Base-by-base conservation (phyloP, 1,140 invertebrate species). In the Sinella curviseta region DNA sequence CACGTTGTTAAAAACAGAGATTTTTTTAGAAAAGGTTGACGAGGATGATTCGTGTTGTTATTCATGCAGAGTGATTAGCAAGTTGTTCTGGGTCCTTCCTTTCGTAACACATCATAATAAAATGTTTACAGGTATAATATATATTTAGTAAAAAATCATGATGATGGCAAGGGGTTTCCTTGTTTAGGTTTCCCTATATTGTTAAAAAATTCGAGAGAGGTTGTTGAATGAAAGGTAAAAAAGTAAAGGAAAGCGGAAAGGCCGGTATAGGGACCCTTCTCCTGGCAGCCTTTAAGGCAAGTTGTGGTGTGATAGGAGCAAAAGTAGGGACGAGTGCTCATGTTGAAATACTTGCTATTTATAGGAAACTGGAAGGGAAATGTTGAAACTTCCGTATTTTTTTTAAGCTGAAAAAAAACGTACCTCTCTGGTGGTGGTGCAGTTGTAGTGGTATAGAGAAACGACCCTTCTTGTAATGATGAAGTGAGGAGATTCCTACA, bases 1-100 rank as follows among this genome's bases (percentile, higher is more conserved):
- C 8, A 20, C 39, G 20, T 20, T 81, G 75, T 60, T 33, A 55
- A 79, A 48, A 75, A 78, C 65, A 81, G 78, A 78, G 73, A 36
- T 48, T 70, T 30, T 8, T 20, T 48, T 12, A 48, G 20, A 48
- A 48, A 48, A 48, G 39, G 20, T 48, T 48, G 8, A 8, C 20
- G 39, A 48, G 30, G 55, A 14, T 60, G 8, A 30, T 70, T 33
- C 12, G 31, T 70, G 65, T 33, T 33, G n/a, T 70, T 30, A 70
- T 70, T 4, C 30, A 33, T 31, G 30, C 26, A 14, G 31, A 70
- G 65, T 70, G 65, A 70, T 70, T 70, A 70, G 65, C 30, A 31
- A 33, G 28, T 31, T 70, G 65, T 70, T 31, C 8, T 33, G 8
- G 65, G 65, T 70, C 65, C 31, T 70, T 70, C 39, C 31, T 70